phyloP scores from a whole-genome alignment of 2,888 invertebrate species.

The Drosophila multiciliata region DNA sequence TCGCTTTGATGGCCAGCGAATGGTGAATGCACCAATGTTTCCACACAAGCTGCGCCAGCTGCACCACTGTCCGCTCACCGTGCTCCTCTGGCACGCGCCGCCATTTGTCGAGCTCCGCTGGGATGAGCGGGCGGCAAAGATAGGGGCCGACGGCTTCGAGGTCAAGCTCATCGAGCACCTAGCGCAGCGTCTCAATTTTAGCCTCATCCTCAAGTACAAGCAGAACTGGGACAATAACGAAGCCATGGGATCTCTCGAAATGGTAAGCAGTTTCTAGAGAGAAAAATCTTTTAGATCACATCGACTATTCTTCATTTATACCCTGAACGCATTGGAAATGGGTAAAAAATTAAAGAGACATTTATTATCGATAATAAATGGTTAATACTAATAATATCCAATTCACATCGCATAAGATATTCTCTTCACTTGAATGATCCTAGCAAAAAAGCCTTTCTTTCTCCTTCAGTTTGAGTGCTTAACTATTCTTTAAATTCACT shows the following conservation, averaged over 20 bases:
- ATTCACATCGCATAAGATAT: neutral
- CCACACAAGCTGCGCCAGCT: conserved; percentile 68
- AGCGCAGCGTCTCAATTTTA: conserved; percentile 67
- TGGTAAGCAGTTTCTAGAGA: conserved; percentile 45
- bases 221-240: conserved; percentile 36
- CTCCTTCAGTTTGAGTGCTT: neutral
- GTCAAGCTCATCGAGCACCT: conserved; percentile 60
- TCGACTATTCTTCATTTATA: neutral
- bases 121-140: neutral
- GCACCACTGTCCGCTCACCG: conserved; percentile 63
- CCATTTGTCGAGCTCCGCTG: conserved; percentile 56
- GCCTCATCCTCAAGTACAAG: conserved; percentile 32
- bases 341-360: too few relatives aligned
- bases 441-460: neutral
- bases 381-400: neutral
- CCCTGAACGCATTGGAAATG: neutral
- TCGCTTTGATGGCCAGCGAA: conserved; percentile 51
- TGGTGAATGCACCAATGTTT: conserved; percentile 58
- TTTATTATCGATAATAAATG: neutral
- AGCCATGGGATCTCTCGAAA: conserved; percentile 49
- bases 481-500: neutral
- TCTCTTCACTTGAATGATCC: neutral
- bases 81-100: conserved; percentile 55
- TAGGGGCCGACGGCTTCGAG: conserved; percentile 63
- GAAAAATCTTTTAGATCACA: neutral